Base-by-base conservation (phyloP, 1,140 invertebrate genomes). In the Varroa destructor region DNA sequence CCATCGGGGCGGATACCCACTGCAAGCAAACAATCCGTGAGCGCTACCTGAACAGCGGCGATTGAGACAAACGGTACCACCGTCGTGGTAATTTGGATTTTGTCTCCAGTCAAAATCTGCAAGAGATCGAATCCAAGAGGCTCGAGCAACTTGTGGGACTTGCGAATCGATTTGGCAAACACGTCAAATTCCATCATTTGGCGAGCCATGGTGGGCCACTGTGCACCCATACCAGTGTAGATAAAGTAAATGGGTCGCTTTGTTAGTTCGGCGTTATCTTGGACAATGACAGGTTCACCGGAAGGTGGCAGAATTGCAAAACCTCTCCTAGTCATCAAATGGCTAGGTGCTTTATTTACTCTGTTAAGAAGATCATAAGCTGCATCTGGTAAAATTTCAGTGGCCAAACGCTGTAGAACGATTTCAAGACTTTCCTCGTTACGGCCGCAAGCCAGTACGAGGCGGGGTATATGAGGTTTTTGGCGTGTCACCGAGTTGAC, bases 211-310 rank as follows among this genome's bases (percentile, higher is more conserved):
- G 90, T 91, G 56, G 86, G 81, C 93, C 93, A 97, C 81, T 97
- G 94, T 54, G 87, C 87, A 8, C 94, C 94, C 93, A 97, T 97
- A 54, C 93, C 95, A 64, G 92, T 89, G 81, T 94, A 97, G 43
- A 97, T 83, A 79, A 86, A 96, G 89, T 92, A 97, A 42, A 97
- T 80, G 0, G 91, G 91, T 42, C 70, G 37, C 25, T 75, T 74
- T 6, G 4, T 55, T 43, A 58, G 71, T 12, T 71, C 71, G 56
- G 71, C 73, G 70, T 36, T n/a, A n/a, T 42, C 42, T 12, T 74
- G 56, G 4, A 2, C 37, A 42, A 5, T 42, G 8, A 57, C 4
- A 43, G 14, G 14, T 42, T 57, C 71, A n/a, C n/a, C 71, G 57
- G 42, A 42, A 4, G 51, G 10, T 10, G 51, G 46, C 71, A 55